Evolutionary conservation across 2,113 vertebrate species (phyloP).

Genomic region (Marmota flaviventris): DNA sequence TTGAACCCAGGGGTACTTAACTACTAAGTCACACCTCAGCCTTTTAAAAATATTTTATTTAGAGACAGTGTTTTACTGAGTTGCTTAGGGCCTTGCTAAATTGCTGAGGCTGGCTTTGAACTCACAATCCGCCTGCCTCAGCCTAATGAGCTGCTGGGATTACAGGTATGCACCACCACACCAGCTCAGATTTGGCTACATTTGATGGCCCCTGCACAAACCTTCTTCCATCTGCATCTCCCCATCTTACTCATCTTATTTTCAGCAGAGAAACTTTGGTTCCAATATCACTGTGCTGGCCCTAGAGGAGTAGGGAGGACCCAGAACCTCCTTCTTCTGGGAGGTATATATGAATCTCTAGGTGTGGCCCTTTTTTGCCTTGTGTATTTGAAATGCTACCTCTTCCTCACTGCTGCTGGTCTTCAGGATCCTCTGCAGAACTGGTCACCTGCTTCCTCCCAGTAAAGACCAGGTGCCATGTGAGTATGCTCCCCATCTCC

Average conservation of each 20-base stretch:
- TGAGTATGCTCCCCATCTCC: not conserved
- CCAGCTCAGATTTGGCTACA: not conserved
- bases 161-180: too few relatives aligned
- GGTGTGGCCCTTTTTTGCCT: slow-evolving; percentile 83
- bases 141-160: too few relatives aligned
- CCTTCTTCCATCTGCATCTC: not conserved
- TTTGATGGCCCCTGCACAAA: not conserved
- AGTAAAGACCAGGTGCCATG: slow-evolving; percentile 68
- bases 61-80: too few relatives aligned
- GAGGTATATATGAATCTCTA: slow-evolving; percentile 83
- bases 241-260: not conserved
- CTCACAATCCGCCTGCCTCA: too few relatives aligned
- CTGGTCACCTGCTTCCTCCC: slow-evolving; percentile 64
- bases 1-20: too few relatives aligned
- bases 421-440: slow-evolving; percentile 81
- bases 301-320: not conserved
- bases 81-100: too few relatives aligned
- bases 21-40: too few relatives aligned
- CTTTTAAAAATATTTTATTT: too few relatives aligned
- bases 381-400: slow-evolving; percentile 77
- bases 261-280: not conserved
- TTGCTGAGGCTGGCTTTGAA: too few relatives aligned
- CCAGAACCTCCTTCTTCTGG: slow-evolving; percentile 66
- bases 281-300: not conserved
- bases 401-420: slow-evolving; percentile 81